phyloP scores from a whole-genome alignment of 1,140 invertebrate genomes.

The Trichoplusia ni region DNA sequence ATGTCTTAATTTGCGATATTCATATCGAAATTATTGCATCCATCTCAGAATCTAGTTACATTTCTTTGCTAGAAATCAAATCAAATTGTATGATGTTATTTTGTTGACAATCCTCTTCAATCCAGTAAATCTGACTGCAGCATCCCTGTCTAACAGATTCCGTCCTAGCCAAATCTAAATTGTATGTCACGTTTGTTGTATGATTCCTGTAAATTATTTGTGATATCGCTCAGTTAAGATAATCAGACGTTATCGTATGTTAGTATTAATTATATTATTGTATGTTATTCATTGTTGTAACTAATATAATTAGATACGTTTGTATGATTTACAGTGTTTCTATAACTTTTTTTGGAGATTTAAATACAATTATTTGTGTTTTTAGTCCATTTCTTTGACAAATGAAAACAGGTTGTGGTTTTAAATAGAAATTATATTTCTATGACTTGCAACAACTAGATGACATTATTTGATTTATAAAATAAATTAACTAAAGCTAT shows the following conservation, averaged over 20 bases:
- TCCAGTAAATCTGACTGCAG: background rate
- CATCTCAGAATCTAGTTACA: background rate
- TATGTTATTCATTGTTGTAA: conserved; percentile 55
- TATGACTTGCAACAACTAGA: conserved; percentile 28
- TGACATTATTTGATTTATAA: conserved; percentile 15
- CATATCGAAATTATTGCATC: background rate
- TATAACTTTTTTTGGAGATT: conserved; percentile 67
- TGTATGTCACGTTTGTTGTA: conserved; percentile 22
- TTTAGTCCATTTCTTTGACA: conserved; percentile 27
- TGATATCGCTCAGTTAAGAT: conserved; percentile 47
- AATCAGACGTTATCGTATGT: conserved; percentile 48
- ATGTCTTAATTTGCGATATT: background rate
- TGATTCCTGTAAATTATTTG: conserved; percentile 42
- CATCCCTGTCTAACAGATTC: background rate
- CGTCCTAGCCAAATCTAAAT: conserved; percentile 31
- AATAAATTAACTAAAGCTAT: conserved; percentile 3
- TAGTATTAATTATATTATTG: conserved; percentile 57
- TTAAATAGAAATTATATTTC: conserved; percentile 46
- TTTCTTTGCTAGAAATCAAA: background rate
- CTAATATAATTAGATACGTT: conserved; percentile 66
- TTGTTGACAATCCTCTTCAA: background rate
- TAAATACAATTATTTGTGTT: conserved; percentile 63
- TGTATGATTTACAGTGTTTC: conserved; percentile 74
- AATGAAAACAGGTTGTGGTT: conserved; percentile 22
- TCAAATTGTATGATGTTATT: background rate